Evolutionary conservation across 1,140 invertebrate species (phyloP).

Genomic region (Neodiprion lecontei): DNA sequence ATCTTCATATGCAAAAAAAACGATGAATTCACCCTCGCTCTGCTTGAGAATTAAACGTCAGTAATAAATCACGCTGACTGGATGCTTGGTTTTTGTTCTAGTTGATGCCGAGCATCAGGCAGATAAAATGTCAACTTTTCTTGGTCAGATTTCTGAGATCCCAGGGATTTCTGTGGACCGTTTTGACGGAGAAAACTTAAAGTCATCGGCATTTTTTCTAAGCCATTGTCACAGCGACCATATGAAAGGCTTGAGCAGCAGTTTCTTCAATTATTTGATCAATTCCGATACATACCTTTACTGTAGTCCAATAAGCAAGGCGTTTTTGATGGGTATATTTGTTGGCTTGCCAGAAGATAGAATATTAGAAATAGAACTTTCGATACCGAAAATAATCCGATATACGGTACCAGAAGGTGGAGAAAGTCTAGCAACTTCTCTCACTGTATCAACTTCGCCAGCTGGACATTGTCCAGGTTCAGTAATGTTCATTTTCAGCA

Average conservation of each 20-base stretch:
- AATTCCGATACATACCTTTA: conserved; percentile 44
- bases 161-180: conserved; percentile 69
- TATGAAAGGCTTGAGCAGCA: conserved; percentile 63
- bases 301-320: conserved; percentile 50
- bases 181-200: conserved; percentile 62
- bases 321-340: conserved; percentile 38
- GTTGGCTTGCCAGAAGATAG: conserved; percentile 22
- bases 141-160: conserved; percentile 68
- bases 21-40: neutral
- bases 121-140: conserved; percentile 66
- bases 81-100: conserved; percentile 44
- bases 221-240: conserved; percentile 75
- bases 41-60: neutral
- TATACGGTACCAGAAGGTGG: conserved; percentile 27
- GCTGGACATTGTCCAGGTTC: conserved; percentile 78
- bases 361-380: conserved; percentile 48
- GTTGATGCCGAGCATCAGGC: conserved; percentile 15
- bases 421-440: conserved; percentile 32
- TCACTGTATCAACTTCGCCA: conserved; percentile 68
- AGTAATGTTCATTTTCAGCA: conserved; percentile 76
- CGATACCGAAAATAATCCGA: conserved; percentile 40
- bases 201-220: conserved; percentile 68
- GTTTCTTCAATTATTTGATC: conserved; percentile 41
- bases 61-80: conserved; percentile 16
- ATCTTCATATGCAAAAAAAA: neutral